A percentile compares a stretch with the other conserved stretches of the same genome.
Evolutionary conservation across 2,888 invertebrate genomes (phyloP).

Genomic region (Oeneis ivallda): DNA sequence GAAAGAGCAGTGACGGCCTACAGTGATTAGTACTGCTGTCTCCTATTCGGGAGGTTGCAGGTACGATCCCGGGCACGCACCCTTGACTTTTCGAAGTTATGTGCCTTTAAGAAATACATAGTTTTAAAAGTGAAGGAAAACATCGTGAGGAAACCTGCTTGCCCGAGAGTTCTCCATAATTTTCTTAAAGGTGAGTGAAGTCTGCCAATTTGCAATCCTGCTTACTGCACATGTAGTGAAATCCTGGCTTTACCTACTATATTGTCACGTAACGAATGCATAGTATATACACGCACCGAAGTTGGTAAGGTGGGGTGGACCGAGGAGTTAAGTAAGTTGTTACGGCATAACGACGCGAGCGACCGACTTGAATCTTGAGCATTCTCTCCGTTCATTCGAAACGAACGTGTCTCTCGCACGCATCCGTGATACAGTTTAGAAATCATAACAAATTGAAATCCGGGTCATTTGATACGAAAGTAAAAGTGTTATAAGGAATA

Average conservation of each 20-base stretch:
- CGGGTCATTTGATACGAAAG: constrained; percentile 64
- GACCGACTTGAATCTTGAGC: constrained; percentile 45
- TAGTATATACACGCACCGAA: constrained; percentile 30
- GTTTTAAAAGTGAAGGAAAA: no score
- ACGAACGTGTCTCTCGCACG: constrained; percentile 50
- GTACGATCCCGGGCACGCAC: no score
- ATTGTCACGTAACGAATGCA: constrained; percentile 42
- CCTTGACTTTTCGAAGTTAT: no score
- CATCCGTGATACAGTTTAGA: constrained; percentile 54
- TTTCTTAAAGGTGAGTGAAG: no score
- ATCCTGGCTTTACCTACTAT: constrained; percentile 36
- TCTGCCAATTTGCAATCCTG: no score
- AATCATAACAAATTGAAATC: constrained; percentile 64
- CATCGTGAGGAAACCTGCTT: no score
- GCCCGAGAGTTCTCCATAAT: no score
- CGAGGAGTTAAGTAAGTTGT: constrained; percentile 75
- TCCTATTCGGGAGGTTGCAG: no score
- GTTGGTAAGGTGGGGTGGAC: constrained; percentile 49
- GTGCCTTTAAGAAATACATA: no score
- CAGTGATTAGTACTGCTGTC: no score
- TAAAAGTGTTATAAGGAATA: constrained; percentile 61
- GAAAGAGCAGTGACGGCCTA: no score
- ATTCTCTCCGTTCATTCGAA: constrained; percentile 60
- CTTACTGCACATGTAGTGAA: constrained; percentile 3
- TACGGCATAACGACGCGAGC: constrained; percentile 61